Evolutionary conservation across 2,113 vertebrate species (phyloP).

Genomic region (Prietella phreatophila): DNA sequence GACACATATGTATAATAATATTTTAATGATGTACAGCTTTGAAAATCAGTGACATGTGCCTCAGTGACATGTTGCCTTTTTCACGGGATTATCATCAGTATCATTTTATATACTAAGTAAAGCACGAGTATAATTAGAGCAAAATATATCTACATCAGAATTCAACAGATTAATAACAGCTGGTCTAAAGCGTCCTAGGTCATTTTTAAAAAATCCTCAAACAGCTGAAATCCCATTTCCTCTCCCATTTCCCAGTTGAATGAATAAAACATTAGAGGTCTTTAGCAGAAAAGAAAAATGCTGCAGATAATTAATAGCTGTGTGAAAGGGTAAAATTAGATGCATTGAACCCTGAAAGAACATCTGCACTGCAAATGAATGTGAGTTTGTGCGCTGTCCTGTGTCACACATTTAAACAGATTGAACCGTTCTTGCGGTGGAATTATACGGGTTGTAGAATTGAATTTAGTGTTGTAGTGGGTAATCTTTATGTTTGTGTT

Average conservation of each 20-base stretch:
- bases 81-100: background rate
- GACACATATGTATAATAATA: background rate
- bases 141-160: constrained; percentile 14
- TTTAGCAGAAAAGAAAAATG: constrained; percentile 34
- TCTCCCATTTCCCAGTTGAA: constrained; percentile 29
- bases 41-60: background rate
- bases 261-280: constrained; percentile 38
- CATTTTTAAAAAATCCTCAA: constrained; percentile 13
- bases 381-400: background rate
- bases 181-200: background rate
- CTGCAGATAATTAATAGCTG: constrained; percentile 42
- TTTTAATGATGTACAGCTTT: background rate
- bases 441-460: constrained; percentile 17
- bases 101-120: background rate
- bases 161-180: constrained; percentile 7
- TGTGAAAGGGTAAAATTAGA: constrained; percentile 37
- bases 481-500: background rate
- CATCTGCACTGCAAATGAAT: constrained; percentile 42
- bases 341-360: constrained; percentile 46
- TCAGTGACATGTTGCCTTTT: background rate
- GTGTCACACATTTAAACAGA: constrained; percentile 32
- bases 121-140: background rate
- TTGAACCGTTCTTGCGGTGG: background rate
- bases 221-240: constrained; percentile 40
- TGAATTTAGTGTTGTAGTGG: constrained; percentile 9